phyloP scores from a whole-genome alignment of 2,888 invertebrate genomes.

The Galerucella calmariensis region DNA sequence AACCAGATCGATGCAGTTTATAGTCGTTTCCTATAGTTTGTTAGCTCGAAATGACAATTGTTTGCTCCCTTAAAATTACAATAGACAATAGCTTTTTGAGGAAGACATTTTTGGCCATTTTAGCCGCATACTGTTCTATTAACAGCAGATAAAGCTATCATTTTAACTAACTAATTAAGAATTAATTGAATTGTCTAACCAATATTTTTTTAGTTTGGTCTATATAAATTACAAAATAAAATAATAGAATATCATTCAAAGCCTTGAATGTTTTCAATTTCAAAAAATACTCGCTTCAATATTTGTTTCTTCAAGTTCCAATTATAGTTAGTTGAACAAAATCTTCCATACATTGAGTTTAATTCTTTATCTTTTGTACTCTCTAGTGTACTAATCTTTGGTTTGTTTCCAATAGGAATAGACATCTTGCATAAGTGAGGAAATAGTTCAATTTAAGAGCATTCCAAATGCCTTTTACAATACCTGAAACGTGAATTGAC shows the following conservation, averaged over 20 bases:
- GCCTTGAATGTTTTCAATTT: neutral
- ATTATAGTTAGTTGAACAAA: neutral
- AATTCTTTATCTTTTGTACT: too few species aligned
- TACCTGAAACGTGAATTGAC: too few species aligned
- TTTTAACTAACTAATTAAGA: constrained; percentile 36
- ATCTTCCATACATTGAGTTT: neutral
- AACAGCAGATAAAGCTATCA: constrained; percentile 59
- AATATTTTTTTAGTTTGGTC: constrained; percentile 25
- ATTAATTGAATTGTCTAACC: constrained; percentile 24
- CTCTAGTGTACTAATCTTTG: too few species aligned
- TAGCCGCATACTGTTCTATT: constrained; percentile 62
- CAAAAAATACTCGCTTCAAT: neutral
- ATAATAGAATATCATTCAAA: constrained; percentile 1
- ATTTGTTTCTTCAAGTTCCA: neutral
- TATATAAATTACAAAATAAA: constrained; percentile 15
- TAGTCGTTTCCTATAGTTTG: constrained; percentile 26
- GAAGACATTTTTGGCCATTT: constrained; percentile 64
- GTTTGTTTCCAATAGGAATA: too few species aligned
- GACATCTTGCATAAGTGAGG: too few species aligned
- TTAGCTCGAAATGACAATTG: constrained; percentile 60
- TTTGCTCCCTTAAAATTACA: constrained; percentile 59
- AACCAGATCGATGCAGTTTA: neutral
- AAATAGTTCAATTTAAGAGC: too few species aligned
- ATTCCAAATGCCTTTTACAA: too few species aligned
- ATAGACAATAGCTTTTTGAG: constrained; percentile 60